These are phyloP conservation scores for Hypomecis punctinalis DNA, from an alignment of 2,888 invertebrate species.

Conservation along the genomic window DNA sequence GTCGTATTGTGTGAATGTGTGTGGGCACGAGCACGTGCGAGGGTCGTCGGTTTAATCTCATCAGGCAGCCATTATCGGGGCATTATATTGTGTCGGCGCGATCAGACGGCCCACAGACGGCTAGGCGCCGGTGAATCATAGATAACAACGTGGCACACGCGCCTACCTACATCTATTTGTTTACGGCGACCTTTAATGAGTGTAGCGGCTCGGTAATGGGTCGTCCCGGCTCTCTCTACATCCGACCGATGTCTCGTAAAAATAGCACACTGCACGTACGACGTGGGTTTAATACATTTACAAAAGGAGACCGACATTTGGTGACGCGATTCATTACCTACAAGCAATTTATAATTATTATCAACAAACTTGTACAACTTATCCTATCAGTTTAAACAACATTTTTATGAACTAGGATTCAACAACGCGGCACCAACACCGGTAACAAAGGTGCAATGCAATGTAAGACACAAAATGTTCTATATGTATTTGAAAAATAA, in stretches of 20 bases:
- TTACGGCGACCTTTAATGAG: slow-evolving; percentile 79
- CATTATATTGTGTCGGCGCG: slow-evolving; percentile 72
- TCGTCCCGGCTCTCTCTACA: slow-evolving; percentile 60
- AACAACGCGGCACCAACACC: too few relatives aligned
- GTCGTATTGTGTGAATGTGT: slow-evolving; percentile 36
- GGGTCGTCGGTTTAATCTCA: slow-evolving; percentile 74
- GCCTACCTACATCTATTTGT: slow-evolving; percentile 79
- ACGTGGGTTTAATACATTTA: slow-evolving; percentile 5
- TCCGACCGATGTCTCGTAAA: slow-evolving; percentile 58
- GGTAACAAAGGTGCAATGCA: too few relatives aligned
- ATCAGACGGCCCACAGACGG: slow-evolving; percentile 79
- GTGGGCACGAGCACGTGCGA: slow-evolving; percentile 51
- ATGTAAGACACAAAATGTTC: too few relatives aligned
- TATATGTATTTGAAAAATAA: too few relatives aligned
- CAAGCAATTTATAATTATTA: too few relatives aligned
- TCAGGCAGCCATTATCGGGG: slow-evolving; percentile 74
- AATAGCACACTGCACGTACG: slow-evolving; percentile 53
- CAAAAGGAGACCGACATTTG: neutral
- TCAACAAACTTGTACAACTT: too few relatives aligned
- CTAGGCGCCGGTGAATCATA: slow-evolving; percentile 83
- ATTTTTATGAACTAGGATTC: too few relatives aligned
- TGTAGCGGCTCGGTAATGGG: slow-evolving; percentile 67
- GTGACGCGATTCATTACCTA: neutral
- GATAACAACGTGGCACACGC: slow-evolving; percentile 75
- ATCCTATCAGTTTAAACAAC: too few relatives aligned